These are phyloP conservation scores for Clarias platycephalus DNA, from an alignment of 2,797 vertebrate genomes.

Conservation along the genomic window DNA sequence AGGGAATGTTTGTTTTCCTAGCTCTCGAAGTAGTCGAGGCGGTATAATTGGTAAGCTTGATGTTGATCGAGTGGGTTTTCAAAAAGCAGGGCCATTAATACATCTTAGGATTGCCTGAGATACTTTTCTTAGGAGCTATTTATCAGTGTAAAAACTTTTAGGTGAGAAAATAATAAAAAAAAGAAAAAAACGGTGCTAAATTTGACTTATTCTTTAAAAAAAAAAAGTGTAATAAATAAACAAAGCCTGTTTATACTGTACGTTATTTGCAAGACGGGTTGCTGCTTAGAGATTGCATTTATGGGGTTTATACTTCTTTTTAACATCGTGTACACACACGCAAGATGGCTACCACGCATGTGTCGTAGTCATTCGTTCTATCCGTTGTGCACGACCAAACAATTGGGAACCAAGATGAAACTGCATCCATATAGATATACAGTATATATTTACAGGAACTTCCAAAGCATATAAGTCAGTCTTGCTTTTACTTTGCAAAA, in stretches of 20 bases:
- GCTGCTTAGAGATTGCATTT: background rate
- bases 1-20: conserved; percentile 16
- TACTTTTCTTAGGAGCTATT: conserved; percentile 26
- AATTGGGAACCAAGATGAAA: background rate
- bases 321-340: background rate
- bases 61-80: conserved; percentile 35
- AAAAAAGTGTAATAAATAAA: conserved; percentile 4
- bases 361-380: background rate
- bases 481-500: background rate
- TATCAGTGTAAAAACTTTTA: conserved; percentile 5
- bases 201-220: conserved; percentile 3
- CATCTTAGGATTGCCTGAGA: conserved; percentile 8
- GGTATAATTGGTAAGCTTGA: conserved; percentile 38
- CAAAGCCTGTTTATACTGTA: background rate
- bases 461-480: no score
- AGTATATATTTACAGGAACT: background rate
- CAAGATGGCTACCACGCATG: background rate
- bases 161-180: background rate
- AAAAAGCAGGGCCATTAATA: conserved; percentile 29
- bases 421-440: background rate
- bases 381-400: background rate
- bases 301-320: background rate
- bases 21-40: conserved; percentile 10
- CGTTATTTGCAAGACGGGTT: background rate
- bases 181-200: conserved; percentile 18